Base-by-base conservation (phyloP, 2,113 vertebrate genomes). In the Nesoenas mayeri region DNA sequence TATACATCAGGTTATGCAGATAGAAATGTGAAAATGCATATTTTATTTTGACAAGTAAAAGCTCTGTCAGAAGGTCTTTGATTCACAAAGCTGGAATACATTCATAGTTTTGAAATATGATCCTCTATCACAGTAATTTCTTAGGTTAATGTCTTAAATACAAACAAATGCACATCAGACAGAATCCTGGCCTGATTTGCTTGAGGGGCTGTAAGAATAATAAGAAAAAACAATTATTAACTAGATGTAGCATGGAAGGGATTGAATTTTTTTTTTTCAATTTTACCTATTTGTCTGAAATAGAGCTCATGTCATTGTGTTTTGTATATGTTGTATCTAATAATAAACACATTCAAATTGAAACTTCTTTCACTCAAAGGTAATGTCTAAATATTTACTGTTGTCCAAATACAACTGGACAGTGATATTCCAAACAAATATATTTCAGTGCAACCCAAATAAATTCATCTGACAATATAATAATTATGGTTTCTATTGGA, bases 1-100 rank as follows among this genome's bases (percentile, higher is more conserved):
- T 95, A 93, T 83, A 85, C 69, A 85, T 91, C 88, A 90, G 72
- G n/a, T 20, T 66, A 93, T 81, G 83, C 42, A 77, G 95, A 95
- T 57, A 94, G 73, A 96, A 88, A 96, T 88, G 95, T 88, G 93
- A 91, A 94, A 96, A 93, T 90, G 85, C 75, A 80, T 88, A 91
- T 88, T 96, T 94, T 96, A 91, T 93, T 95, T 96, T 95, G 94
- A 96, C 92, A 94, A 89, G 93, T 34, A 84, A 88, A 95, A 91
- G 64, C 93, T 94, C 90, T 75, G 85, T 96, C 81, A 92, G 93
- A 70, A 91, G 79, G 72, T 86, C 72, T 96, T 94, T 80, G 90
- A 95, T 83, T 95, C 95, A 94, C 69, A 94, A 92, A 92, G 88
- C 92, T 92, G 92, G 90, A 97, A 94, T 86, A 91, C 75, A 86